Evolutionary conservation across 2,797 vertebrate species (phyloP), one percentile per base, ranked within the genome.

Genomic region (Buphagus erythrorhynchus): DNA sequence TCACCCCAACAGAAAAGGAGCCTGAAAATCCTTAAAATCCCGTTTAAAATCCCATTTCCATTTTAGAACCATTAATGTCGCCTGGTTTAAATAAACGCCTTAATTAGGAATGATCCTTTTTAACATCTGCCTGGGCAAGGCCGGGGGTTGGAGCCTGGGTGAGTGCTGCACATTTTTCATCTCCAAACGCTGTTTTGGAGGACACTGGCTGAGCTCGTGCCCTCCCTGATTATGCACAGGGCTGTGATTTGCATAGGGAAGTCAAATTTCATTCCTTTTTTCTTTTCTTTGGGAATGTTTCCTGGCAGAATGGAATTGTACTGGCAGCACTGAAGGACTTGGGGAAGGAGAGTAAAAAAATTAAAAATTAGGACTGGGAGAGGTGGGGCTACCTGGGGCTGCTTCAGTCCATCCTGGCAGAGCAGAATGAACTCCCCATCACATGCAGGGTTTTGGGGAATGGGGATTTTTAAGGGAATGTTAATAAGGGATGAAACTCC

Each of bases 131-230:
- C 55, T 71, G 81, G 68, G 71, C 5, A 0, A 38, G 63, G 51
- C 40, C 81, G 84, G 19, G 73, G 87, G 92, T 58, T 86, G 79
- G 59, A 90, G 86, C 77, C 67, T 55, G 90, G 46, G 55, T 19
- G 58, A 4, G 8, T 29, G 36, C 45, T 59, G 38, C 49, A 38
- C 31, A 48, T 82, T 69, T 92, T 79, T 73, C 74, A 82, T 38
- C 26, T 55, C 80, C 66, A 42, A 15, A 46, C 3, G 33, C 40
- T 16, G 13, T 11, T 57, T 55, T 77, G 61, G 61, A 97, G 95
- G 93, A 79, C 67, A 55, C 29, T 35, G 81, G 81, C 67, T 55
- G 90, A 93, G 80, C 88, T 85, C 49, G 4, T 42, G 49, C 19
- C 59, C 68, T 80, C 68, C 42, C 57, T 94, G 79, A 80, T 88